These are phyloP conservation scores for Drosophila sordidapex DNA, from an alignment of 2,888 invertebrate genomes.

Conservation along the genomic window DNA sequence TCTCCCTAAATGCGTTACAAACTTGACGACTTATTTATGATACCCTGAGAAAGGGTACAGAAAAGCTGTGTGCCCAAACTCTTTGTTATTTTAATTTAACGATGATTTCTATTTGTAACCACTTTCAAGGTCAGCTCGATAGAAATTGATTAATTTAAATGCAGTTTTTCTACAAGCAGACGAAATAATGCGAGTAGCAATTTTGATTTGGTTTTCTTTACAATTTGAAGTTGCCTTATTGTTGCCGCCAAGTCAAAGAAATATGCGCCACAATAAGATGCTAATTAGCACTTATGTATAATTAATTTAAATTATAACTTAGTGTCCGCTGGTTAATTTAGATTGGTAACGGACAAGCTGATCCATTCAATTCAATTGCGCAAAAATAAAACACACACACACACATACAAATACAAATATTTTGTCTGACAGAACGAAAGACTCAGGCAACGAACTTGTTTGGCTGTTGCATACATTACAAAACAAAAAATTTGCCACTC, in stretches of 20 bases:
- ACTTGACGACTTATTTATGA: slow-evolving; percentile 2
- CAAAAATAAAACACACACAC: background rate
- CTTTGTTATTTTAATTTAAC: slow-evolving; percentile 14
- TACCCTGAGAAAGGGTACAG: background rate
- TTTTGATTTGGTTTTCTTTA: slow-evolving; percentile 10
- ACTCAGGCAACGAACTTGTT: slow-evolving; percentile 75
- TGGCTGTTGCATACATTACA: slow-evolving; percentile 58
- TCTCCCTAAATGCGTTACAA: background rate
- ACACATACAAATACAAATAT: slow-evolving; percentile 11
- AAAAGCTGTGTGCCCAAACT: slow-evolving; percentile 9
- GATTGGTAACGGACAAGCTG: slow-evolving; percentile 20
- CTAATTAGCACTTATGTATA: slow-evolving; percentile 58
- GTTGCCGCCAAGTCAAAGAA: background rate
- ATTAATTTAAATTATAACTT: slow-evolving; percentile 71
- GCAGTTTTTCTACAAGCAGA: slow-evolving; percentile 29
- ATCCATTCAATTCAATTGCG: slow-evolving; percentile 46
- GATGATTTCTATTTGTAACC: slow-evolving; percentile 48
- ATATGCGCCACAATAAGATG: slow-evolving; percentile 24
- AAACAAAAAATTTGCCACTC: slow-evolving; percentile 69
- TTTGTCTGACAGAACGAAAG: slow-evolving; percentile 62
- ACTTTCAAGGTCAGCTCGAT: slow-evolving; percentile 60
- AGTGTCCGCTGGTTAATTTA: slow-evolving; percentile 16
- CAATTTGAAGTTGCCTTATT: slow-evolving; percentile 6
- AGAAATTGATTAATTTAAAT: slow-evolving; percentile 37
- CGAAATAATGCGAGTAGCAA: slow-evolving; percentile 14